These are phyloP conservation scores for Dicyrtomina minuta DNA, from an alignment of 2,888 invertebrate genomes.

Conservation along the genomic window DNA sequence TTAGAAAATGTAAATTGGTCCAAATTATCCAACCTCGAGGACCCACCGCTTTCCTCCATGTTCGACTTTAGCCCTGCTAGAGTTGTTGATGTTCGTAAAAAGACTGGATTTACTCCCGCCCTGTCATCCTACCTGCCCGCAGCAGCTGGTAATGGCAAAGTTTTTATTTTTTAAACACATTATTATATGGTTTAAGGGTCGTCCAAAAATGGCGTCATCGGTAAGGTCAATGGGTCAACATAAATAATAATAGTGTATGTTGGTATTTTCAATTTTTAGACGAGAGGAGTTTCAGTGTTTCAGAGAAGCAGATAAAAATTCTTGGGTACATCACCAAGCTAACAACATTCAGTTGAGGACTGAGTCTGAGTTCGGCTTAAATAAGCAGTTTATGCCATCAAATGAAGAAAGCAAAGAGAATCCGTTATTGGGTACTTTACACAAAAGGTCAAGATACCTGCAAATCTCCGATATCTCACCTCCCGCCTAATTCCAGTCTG, in stretches of 20 bases:
- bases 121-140: slow-evolving; percentile 18
- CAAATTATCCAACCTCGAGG: slow-evolving; percentile 10
- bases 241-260: background rate
- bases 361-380: too few relatives aligned
- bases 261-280: background rate
- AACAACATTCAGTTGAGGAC: too few relatives aligned
- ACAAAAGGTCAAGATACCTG: background rate
- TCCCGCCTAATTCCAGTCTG: background rate
- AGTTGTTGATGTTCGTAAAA: background rate
- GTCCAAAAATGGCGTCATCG: background rate
- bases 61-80: slow-evolving; percentile 27
- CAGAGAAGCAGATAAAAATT: too few relatives aligned
- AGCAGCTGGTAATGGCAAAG: too few relatives aligned
- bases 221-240: too few relatives aligned
- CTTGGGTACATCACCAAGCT: too few relatives aligned
- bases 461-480: slow-evolving; percentile 17
- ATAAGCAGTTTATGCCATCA: too few relatives aligned
- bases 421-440: too few relatives aligned
- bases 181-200: background rate
- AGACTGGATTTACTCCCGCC: slow-evolving; percentile 28
- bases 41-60: slow-evolving; percentile 3
- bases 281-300: background rate
- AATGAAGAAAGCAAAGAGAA: too few relatives aligned
- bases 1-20: slow-evolving; percentile 28
- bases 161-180: background rate